Conservation (phyloP, 2,888 invertebrate genomes). For the Peribatodes rhomboidaria region DNA sequence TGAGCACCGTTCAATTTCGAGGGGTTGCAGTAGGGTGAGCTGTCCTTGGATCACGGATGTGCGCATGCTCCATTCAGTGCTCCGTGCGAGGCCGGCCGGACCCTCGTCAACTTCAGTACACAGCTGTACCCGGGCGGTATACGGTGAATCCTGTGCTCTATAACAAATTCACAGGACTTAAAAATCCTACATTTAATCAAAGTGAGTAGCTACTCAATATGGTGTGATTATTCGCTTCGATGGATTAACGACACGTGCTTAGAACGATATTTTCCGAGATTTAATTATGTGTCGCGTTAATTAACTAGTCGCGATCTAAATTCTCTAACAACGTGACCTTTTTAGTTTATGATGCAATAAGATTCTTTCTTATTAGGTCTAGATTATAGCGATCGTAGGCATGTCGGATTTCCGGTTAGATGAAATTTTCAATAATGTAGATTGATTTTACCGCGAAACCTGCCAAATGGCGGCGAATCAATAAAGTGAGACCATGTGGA, state of each 20-base stretch:
- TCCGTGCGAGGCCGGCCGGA: constrained; percentile 57
- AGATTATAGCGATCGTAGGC: constrained; percentile 10
- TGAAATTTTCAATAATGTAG: neutral
- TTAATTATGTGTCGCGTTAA: constrained; percentile 20
- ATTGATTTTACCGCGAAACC: constrained; percentile 58
- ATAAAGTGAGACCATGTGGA: constrained; percentile 68
- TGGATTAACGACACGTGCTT: neutral
- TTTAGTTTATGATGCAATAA: constrained; percentile 35
- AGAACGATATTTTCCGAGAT: neutral
- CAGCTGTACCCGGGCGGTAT: constrained; percentile 67
- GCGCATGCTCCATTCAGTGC: constrained; percentile 81
- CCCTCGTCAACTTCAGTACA: constrained; percentile 76
- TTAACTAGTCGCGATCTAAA: constrained; percentile 42
- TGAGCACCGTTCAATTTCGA: constrained; percentile 59
- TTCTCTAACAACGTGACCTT: constrained; percentile 16
- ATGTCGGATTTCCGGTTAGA: neutral
- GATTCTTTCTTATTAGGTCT: constrained; percentile 29
- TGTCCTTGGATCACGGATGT: constrained; percentile 50
- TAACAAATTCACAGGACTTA: constrained; percentile 68
- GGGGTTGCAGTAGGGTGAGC: constrained; percentile 70
- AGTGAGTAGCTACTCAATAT: constrained; percentile 62
- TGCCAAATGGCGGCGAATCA: constrained; percentile 72
- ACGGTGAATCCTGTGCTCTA: constrained; percentile 50
- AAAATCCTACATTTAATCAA: constrained; percentile 76
- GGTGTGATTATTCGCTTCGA: neutral